phyloP scores from a whole-genome alignment of 2,888 invertebrate species.

The Margaritifera margaritifera region DNA sequence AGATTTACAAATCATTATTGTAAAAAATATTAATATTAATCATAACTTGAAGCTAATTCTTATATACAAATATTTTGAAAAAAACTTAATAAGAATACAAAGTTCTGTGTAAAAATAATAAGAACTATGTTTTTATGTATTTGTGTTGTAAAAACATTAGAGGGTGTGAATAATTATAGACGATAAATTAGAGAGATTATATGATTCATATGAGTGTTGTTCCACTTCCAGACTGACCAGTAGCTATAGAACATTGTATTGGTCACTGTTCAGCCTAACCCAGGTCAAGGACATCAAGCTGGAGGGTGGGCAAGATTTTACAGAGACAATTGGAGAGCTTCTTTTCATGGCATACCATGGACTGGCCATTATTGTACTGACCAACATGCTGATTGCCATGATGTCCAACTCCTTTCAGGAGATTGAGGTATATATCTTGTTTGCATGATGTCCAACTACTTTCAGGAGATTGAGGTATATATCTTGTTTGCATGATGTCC shows the following conservation, averaged over 20 bases:
- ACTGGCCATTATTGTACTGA: conserved; percentile 75
- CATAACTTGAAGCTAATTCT: too few relatives aligned
- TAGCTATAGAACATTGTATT: conserved; percentile 70
- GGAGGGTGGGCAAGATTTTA: conserved; percentile 69
- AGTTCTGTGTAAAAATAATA: too few relatives aligned
- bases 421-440: conserved; percentile 70
- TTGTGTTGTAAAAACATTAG: not conserved
- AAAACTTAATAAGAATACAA: too few relatives aligned
- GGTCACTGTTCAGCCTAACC: conserved; percentile 74
- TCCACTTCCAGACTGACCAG: conserved; percentile 48
- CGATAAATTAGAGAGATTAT: too few relatives aligned
- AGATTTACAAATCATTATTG: too few relatives aligned
- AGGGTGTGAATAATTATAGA: too few relatives aligned
- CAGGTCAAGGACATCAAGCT: conserved; percentile 70
- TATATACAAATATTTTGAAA: too few relatives aligned
- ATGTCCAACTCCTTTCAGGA: conserved; percentile 75
- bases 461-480: conserved; percentile 73
- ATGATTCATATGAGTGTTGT: too few relatives aligned
- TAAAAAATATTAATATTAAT: too few relatives aligned
- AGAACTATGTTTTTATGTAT: not conserved
- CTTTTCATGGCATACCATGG: conserved; percentile 74
- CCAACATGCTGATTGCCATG: conserved; percentile 76
- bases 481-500: conserved; percentile 69
- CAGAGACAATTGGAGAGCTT: conserved; percentile 72
- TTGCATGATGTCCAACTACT: conserved; percentile 73